A percentile compares a stretch with the other conserved stretches of the same genome.
Evolutionary conservation across 2,113 vertebrate genomes (phyloP).

Genomic region (Mesembrinibis cayennensis): DNA sequence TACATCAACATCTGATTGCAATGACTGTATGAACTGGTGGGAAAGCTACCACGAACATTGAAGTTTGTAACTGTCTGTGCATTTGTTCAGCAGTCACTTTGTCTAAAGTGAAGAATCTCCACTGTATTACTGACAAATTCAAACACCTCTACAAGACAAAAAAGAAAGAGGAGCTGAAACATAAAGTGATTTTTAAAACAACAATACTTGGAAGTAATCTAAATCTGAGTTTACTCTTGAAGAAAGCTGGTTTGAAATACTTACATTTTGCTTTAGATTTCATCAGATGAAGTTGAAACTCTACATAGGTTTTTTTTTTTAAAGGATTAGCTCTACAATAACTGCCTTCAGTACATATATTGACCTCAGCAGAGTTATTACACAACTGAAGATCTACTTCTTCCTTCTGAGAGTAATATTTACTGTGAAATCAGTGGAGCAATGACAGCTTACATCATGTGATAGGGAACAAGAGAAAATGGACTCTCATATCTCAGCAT

Average conservation of each 20-base stretch:
- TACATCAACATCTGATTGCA: background rate
- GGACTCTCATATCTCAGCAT: background rate
- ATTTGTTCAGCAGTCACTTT: background rate
- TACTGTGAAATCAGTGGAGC: background rate
- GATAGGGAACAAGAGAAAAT: background rate
- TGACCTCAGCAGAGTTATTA: background rate
- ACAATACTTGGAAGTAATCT: background rate
- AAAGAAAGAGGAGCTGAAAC: background rate
- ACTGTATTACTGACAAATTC: background rate
- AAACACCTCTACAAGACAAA: background rate
- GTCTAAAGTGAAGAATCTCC: background rate
- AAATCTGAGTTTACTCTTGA: background rate
- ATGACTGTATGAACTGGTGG: background rate
- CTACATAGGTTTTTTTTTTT: background rate
- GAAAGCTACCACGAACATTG: background rate
- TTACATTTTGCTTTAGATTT: background rate
- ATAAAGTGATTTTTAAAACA: background rate
- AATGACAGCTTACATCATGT: background rate
- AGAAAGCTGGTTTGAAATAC: background rate
- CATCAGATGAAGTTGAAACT: background rate
- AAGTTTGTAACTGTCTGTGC: background rate
- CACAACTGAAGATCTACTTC: background rate
- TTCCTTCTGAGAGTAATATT: background rate
- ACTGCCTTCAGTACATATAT: background rate
- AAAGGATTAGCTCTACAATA: background rate